These are phyloP conservation scores for Pocillopora verrucosa DNA, from an alignment of 64 coral and sea anemone species.

Conservation along the genomic window DNA sequence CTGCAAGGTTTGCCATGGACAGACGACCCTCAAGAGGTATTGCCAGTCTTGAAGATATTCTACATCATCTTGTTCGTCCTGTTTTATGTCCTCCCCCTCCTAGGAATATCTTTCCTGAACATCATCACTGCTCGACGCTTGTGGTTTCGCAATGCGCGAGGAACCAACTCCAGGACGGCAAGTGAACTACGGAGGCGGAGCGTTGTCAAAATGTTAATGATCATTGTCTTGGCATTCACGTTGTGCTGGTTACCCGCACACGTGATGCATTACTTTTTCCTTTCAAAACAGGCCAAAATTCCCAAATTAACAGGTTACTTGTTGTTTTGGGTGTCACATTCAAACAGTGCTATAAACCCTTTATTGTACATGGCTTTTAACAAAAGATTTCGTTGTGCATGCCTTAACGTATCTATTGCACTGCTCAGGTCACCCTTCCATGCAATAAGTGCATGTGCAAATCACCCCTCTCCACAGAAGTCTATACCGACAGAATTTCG, in stretches of 20 bases:
- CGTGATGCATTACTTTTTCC: conserved; percentile 46
- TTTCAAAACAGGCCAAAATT: not conserved
- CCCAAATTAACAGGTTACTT: not conserved
- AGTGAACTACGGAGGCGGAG: conserved; percentile 18
- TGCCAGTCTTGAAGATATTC: conserved; percentile 23
- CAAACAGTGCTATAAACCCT: conserved; percentile 33
- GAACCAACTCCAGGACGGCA: conserved; percentile 3
- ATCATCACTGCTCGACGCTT: conserved; percentile 27
- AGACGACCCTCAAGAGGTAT: not conserved
- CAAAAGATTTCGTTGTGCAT: conserved; percentile 1
- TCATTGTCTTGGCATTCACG: conserved; percentile 52
- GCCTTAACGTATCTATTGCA: not conserved
- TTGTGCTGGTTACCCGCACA: conserved; percentile 62
- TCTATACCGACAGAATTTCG: not conserved
- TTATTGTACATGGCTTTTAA: conserved; percentile 10
- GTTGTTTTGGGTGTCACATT: conserved; percentile 8
- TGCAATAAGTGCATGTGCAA: not conserved
- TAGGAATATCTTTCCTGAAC: conserved; percentile 31
- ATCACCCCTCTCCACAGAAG: not conserved
- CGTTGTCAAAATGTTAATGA: conserved; percentile 57
- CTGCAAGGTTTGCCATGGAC: conserved; percentile 36
- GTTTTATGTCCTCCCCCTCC: conserved; percentile 50
- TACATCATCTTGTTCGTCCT: conserved; percentile 46
- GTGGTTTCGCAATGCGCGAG: conserved; percentile 51
- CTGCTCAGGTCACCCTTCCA: not conserved